Evolutionary conservation across 2,888 invertebrate species (phyloP).

Genomic region (Nezara viridula): DNA sequence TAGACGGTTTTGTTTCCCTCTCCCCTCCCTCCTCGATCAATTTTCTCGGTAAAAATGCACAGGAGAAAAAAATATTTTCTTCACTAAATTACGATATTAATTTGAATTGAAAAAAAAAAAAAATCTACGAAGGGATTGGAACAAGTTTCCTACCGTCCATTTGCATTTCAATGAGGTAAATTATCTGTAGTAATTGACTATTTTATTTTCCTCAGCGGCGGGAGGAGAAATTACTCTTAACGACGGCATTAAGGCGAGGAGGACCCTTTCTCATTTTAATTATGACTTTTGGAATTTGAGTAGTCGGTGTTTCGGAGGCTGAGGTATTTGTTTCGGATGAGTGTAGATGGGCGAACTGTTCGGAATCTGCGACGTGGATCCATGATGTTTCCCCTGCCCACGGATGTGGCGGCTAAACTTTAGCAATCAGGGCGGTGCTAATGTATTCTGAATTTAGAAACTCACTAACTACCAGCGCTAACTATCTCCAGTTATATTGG

Average conservation of each 20-base stretch:
- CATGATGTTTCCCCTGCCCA: neutral
- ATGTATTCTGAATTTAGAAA: conserved; percentile 19
- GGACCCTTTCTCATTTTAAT: neutral
- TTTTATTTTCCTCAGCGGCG: conserved; percentile 29
- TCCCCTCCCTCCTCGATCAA: no score
- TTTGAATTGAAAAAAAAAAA: conserved; percentile 23
- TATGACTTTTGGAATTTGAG: neutral
- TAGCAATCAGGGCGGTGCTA: conserved; percentile 25
- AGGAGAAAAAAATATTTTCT: neutral
- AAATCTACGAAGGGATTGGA: neutral
- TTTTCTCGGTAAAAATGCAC: neutral
- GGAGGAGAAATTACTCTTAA: conserved; percentile 18
- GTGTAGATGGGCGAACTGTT: neutral
- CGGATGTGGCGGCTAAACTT: neutral
- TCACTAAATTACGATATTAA: conserved; percentile 31
- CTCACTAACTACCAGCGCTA: neutral
- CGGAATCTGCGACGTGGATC: neutral
- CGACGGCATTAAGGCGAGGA: conserved; percentile 21
- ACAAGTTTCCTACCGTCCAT: conserved; percentile 36
- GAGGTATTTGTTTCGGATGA: neutral
- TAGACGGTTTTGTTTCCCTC: no score
- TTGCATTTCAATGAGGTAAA: conserved; percentile 53
- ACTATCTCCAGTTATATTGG: conserved; percentile 18
- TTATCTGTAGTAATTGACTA: conserved; percentile 50
- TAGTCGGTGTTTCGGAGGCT: neutral